These are phyloP conservation scores for Drosophila obscura DNA, from an alignment of 1,140 invertebrate species.

Conservation along the genomic window DNA sequence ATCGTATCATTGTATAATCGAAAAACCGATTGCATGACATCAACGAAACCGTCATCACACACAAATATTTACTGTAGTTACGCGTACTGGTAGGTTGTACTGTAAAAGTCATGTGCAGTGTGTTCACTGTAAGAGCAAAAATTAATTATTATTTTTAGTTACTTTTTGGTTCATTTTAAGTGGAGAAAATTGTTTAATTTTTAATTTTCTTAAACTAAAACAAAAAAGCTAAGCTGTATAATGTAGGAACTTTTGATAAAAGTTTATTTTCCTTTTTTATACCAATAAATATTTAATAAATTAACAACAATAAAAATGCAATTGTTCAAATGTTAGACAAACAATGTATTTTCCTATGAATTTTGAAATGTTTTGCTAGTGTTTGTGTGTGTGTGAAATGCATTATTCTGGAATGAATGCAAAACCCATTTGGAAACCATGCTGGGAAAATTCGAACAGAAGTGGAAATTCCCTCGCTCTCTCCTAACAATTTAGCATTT, in stretches of 20 bases:
- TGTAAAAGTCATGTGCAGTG: conserved; percentile 42
- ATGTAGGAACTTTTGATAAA: conserved; percentile 37
- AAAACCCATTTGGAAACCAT: conserved; percentile 7
- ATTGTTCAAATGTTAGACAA: conserved; percentile 20
- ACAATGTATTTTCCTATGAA: conserved; percentile 3
- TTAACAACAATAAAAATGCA: conserved; percentile 33
- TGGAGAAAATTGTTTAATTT: conserved; percentile 2
- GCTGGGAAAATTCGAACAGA: conserved; percentile 32
- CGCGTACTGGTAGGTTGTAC: not conserved
- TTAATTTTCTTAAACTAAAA: conserved; percentile 18
- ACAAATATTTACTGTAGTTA: conserved; percentile 29
- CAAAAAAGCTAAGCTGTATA: conserved; percentile 22
- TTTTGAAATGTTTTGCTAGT: conserved; percentile 7
- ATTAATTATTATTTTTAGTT: conserved; percentile 22
- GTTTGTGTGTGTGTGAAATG: conserved; percentile 10
- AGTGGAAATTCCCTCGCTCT: conserved; percentile 12
- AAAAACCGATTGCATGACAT: conserved; percentile 35
- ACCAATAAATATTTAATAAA: conserved; percentile 34
- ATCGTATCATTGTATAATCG: conserved; percentile 7
- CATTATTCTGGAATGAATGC: conserved; percentile 6
- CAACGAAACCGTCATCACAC: conserved; percentile 20
- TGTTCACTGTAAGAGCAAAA: conserved; percentile 53
- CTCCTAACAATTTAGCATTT: conserved; percentile 32
- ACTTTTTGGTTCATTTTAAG: not conserved
- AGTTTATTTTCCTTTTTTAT: conserved; percentile 20